Evolutionary conservation across 2,797 vertebrate genomes (phyloP).

Genomic region (Alcedo atthis): DNA sequence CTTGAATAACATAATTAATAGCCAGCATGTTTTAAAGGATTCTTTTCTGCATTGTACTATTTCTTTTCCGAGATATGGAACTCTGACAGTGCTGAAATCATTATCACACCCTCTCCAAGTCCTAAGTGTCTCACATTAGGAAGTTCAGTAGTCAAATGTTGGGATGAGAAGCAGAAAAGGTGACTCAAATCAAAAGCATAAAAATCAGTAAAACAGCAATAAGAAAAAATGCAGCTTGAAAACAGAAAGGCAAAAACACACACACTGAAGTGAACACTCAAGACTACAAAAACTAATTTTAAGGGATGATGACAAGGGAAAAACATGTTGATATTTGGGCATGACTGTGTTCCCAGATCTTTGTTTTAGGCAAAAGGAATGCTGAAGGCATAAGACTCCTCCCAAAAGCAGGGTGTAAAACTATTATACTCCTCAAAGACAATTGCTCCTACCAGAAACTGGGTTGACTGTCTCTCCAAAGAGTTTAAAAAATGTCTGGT

Average conservation of each 20-base stretch:
- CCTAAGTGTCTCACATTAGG: background rate
- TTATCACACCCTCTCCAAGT: background rate
- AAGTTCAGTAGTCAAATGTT: background rate
- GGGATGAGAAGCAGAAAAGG: background rate
- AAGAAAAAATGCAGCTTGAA: background rate
- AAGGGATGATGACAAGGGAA: background rate
- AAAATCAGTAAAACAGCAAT: background rate
- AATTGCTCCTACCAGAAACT: background rate
- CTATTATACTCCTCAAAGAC: background rate
- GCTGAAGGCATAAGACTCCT: background rate
- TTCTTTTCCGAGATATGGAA: background rate
- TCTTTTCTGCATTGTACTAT: background rate
- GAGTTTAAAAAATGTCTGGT: background rate
- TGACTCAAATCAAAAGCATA: background rate
- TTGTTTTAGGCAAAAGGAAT: constrained; percentile 11
- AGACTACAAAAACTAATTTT: background rate
- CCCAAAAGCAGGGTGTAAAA: background rate
- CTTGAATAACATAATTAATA: background rate
- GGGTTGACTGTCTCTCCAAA: background rate
- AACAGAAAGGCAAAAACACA: background rate
- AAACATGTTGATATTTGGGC: background rate
- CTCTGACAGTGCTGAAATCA: background rate
- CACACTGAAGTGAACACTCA: background rate
- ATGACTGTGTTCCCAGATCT: background rate
- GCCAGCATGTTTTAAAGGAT: background rate